Evolutionary conservation across 2,888 invertebrate genomes (phyloP).

Genomic region (Taenaris catops): DNA sequence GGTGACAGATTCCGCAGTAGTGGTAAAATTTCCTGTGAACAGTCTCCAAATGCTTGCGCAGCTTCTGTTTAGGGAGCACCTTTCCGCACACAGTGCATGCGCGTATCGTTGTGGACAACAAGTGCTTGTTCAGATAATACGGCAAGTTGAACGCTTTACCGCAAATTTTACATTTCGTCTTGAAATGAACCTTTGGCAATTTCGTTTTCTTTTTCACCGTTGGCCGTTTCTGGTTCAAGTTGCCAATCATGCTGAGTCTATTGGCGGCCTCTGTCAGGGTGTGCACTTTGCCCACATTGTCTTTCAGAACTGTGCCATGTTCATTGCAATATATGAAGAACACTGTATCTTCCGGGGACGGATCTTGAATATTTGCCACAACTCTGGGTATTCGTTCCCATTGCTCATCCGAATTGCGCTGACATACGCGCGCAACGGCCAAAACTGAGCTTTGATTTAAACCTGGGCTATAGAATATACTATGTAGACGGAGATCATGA

Average conservation of each 20-base stretch:
- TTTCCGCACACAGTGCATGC: slow-evolving; percentile 43
- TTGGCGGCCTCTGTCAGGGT: slow-evolving; percentile 27
- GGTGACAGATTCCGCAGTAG: slow-evolving; percentile 41
- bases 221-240: neutral
- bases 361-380: slow-evolving; percentile 27
- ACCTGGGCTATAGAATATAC: slow-evolving; percentile 97
- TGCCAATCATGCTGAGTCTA: slow-evolving; percentile 28
- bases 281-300: slow-evolving; percentile 22
- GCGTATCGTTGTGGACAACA: slow-evolving; percentile 39
- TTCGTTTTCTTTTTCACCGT: slow-evolving; percentile 11
- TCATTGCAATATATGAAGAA: slow-evolving; percentile 39
- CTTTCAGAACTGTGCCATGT: slow-evolving; percentile 32
- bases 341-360: slow-evolving; percentile 34
- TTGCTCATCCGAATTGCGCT: slow-evolving; percentile 36
- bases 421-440: too few species aligned
- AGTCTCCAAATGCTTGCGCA: slow-evolving; percentile 39
- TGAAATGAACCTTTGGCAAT: slow-evolving; percentile 4
- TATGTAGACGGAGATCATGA: slow-evolving; percentile 96
- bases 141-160: slow-evolving; percentile 37
- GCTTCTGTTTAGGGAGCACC: slow-evolving; percentile 35
- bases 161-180: slow-evolving; percentile 40
- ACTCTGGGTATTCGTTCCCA: slow-evolving; percentile 40
- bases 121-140: slow-evolving; percentile 43
- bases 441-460: too few species aligned
- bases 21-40: slow-evolving; percentile 31